Evolutionary conservation across 1,140 invertebrate genomes (phyloP).

Genomic region (Megalonaias nervosa): DNA sequence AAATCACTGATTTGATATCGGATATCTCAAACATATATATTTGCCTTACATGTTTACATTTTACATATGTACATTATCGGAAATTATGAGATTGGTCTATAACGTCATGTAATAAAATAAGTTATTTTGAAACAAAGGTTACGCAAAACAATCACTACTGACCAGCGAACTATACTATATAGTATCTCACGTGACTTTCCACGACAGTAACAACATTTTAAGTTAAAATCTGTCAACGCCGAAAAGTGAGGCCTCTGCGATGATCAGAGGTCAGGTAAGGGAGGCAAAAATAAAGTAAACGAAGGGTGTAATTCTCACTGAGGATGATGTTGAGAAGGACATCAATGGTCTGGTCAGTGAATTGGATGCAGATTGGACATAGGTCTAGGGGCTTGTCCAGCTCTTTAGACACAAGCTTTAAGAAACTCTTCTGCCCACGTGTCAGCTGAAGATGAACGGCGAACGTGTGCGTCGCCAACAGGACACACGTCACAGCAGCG

Average conservation of each 20-base stretch:
- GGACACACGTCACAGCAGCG: no score
- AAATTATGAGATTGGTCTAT: no score
- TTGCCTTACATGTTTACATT: no score
- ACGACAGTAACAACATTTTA: background rate
- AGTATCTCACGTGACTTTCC: background rate
- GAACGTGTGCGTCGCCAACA: no score
- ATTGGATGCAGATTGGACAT: conserved; percentile 58
- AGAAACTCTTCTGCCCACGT: no score
- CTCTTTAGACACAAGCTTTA: conserved; percentile 1
- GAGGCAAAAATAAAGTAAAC: background rate
- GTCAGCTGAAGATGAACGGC: no score
- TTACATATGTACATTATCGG: no score
- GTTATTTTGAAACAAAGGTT: background rate
- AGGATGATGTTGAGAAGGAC: conserved; percentile 59
- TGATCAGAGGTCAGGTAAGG: background rate
- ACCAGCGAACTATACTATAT: background rate
- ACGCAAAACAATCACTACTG: background rate
- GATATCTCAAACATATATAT: no score
- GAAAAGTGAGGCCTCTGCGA: background rate
- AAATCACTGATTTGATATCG: no score
- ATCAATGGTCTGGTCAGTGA: conserved; percentile 57
- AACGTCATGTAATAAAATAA: no score
- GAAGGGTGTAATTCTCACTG: conserved; percentile 34
- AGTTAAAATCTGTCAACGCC: background rate
- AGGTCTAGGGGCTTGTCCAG: conserved; percentile 21